Evolutionary conservation across 2,888 invertebrate genomes (phyloP), one percentile per base, ranked within the genome.

Genomic region (Phyllotreta striolata): DNA sequence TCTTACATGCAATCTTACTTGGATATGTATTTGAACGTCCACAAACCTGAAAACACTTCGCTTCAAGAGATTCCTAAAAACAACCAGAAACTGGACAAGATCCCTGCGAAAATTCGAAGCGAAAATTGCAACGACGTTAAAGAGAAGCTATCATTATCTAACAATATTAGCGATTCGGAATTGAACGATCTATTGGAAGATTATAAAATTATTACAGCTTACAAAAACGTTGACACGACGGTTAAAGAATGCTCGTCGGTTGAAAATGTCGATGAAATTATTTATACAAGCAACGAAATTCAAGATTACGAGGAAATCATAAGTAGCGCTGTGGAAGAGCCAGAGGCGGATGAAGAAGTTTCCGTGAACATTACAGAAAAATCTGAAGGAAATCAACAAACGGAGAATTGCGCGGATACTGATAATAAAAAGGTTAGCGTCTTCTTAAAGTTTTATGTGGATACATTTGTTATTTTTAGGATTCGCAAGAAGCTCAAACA

Each of bases 1-100:
- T 66, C 58, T 9, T 72, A 73, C 54, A 71, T 72, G 41, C 76
- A 77, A 55, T 73, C 71, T 37, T 73, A 70, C 55, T 64, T 77
- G 55, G 74, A 77, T 54, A 72, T 71, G 63, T 76, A 74, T 60
- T 67, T 72, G 69, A 70, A 72, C 55, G 63, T 58, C 9, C 72
- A 68, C 38, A 65, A 65, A 14, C 52, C 52, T 14, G 43, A 43
- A 34, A 10, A 9, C 24, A n/a, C 9, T 12, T 47, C 34, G 5
- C 1, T 46, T 46, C 24, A 5, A 10, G 4, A 46, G 9, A 44
- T 44, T 44, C 12, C 6, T 7, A 24, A 24, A 3, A 24, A 24
- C 24, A 1, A 24, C 4, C 24, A 1, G 1, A 24, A 24, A 24
- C 1, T 24, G 2, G 24, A 24, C 24, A 24, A 24, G 24, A 24